Base-by-base conservation (phyloP, 2,797 vertebrate genomes). In the Leptoclinus maculatus region DNA sequence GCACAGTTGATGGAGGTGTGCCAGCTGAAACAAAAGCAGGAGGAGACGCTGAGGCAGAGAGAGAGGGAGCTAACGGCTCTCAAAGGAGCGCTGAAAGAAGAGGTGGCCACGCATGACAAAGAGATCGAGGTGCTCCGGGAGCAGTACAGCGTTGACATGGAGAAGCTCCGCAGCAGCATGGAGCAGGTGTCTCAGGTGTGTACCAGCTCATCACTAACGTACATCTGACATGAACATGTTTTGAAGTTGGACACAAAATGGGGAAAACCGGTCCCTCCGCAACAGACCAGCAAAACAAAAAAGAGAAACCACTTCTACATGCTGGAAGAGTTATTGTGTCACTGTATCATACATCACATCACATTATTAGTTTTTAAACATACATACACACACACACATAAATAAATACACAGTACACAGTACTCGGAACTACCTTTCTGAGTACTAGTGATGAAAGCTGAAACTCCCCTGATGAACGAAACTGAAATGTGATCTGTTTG, bases 31-130 rank as follows among this genome's bases (percentile, higher is more conserved):
- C 96, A 97, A 88, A 94, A 92, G 75, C 89, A 95, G 82, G 97
- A 98, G 71, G 97, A 99, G 51, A 91, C 90, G 2, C 90, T 98
- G 49, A 92, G 96, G 47, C 97, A 96, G 84, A 89, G 95, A 58
- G 97, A 98, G 87, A 90, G 97, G 71, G 97, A 98, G 88, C 93
- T 99, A 62, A 98, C 96, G 0, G 97, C 97, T 9, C 91, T 99
- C 78, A 98, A 98, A 78, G 97, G 97, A 7, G 97, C 96, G 7
- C 94, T 99, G 82, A 98, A 99, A 92, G 97, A 98, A 3, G 97
- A 99, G 93, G 97, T 99, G 91, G 94, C 96, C 43, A 95, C 91
- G 0, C 97, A 97, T 0, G 97, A 99, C 93, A 93, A 93, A 73
- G 97, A 98, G 86, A 93, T 98, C 0, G 97, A 99, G 70, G 87